Conservation (phyloP, 2,113 vertebrate genomes). For the Brachypteracias leptosomus region DNA sequence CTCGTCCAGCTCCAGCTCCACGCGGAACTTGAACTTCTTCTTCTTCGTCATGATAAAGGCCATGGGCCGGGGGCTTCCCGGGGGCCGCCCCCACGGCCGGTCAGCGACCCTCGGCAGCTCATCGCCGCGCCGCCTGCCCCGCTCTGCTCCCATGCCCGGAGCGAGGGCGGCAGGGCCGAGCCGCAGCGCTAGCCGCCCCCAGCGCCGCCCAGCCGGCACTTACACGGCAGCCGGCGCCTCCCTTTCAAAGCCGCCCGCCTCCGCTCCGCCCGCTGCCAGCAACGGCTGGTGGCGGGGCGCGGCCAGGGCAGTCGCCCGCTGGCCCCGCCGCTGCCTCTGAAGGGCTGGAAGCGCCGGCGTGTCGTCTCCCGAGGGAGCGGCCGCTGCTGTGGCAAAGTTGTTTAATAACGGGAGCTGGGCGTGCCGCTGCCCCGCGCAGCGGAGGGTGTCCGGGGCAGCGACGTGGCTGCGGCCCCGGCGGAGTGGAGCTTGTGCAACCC, state of each 20-base stretch:
- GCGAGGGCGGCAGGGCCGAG: neutral
- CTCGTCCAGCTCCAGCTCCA: constrained; percentile 90
- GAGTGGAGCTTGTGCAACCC: neutral
- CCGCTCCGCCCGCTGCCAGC: neutral
- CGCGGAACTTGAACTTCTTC: constrained; percentile 93
- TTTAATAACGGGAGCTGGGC: fast-evolving
- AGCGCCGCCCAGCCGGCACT: neutral
- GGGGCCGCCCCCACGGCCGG: neutral
- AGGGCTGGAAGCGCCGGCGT: fast-evolving
- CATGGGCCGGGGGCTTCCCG: constrained; percentile 58
- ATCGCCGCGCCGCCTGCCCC: neutral
- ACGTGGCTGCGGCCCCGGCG: neutral
- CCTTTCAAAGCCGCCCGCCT: constrained; percentile 43
- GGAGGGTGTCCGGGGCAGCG: fast-evolving
- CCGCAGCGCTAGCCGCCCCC: neutral
- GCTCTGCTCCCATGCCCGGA: constrained; percentile 1
- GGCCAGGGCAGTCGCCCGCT: neutral
- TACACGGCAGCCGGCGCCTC: constrained; percentile 17
- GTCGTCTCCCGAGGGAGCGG: fast-evolving
- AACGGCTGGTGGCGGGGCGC: neutral
- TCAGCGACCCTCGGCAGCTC: neutral
- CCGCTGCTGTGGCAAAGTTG: fast-evolving
- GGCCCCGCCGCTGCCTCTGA: fast-evolving
- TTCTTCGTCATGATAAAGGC: constrained; percentile 90
- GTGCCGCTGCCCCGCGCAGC: neutral